phyloP scores from a whole-genome alignment of 2,888 invertebrate genomes.

The Hesperia comma region DNA sequence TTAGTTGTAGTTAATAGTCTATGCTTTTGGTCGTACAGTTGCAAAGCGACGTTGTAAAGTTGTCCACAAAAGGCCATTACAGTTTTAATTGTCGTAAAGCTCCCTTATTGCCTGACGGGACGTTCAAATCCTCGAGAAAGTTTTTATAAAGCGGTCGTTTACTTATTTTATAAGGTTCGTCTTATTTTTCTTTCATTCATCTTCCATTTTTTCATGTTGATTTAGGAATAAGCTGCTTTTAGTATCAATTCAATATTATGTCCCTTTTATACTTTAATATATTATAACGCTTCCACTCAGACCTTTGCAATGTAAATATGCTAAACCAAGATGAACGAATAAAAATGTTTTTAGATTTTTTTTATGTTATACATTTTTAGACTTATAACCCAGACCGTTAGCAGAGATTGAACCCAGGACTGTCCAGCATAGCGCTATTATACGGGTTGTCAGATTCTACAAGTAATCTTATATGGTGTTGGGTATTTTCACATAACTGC shows the following conservation, averaged over 20 bases:
- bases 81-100: neutral
- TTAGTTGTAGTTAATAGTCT: too few relatives aligned
- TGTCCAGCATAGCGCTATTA: too few relatives aligned
- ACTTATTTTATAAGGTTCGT: neutral
- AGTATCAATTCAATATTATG: neutral
- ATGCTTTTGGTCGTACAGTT: too few relatives aligned
- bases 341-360: too few relatives aligned
- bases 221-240: conserved; percentile 1
- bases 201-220: neutral
- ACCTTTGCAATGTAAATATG: neutral
- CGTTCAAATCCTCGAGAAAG: neutral
- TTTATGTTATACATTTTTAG: too few relatives aligned
- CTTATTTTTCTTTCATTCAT: neutral
- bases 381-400: too few relatives aligned
- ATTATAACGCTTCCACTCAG: neutral
- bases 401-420: too few relatives aligned
- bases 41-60: neutral
- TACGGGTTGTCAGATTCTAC: too few relatives aligned
- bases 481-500: too few relatives aligned
- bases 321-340: too few relatives aligned
- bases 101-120: neutral
- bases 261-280: too few relatives aligned
- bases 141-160: neutral
- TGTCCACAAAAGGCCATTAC: neutral
- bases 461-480: too few relatives aligned